Evolutionary conservation across 2,888 invertebrate genomes (phyloP), one percentile per base, ranked within the genome.

Genomic region (Patella ulyssiponensis): DNA sequence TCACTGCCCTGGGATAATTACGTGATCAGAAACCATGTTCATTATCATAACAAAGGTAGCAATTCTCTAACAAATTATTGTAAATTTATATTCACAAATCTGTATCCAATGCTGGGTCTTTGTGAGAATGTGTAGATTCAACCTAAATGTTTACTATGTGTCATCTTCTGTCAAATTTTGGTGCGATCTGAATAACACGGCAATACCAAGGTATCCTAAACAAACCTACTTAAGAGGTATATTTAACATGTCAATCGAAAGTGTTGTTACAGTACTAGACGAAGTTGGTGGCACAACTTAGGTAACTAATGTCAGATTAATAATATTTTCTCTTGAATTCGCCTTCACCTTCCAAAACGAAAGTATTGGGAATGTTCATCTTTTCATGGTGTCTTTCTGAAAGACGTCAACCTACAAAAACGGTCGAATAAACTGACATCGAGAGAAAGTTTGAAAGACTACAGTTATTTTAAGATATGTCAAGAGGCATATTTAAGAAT

Each of bases 301-400:
- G 58, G 58, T 58, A 58, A 58, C 58, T 58, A 17, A 58, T 58
- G n/a, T 58, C n/a, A 58, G 58, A 58, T n/a, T 58, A 20, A n/a
- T 58, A 20, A 15, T 58, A 58, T 58, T 58, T 58, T 58, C 58
- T 58, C 58, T 58, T 17, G 58, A 20, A 17, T 58, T 58, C 58
- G 58, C 58, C 9, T 58, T 58, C 20, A 17, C 20, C n/a, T 58
- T 58, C 20, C 20, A 58, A 17, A 20, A n/a, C 20, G 58, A 58
- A 58, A 58, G 20, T 20, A 58, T 58, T 58, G 58, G 58, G 5
- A 58, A 58, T 58, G 58, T 58, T 58, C 5, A 58, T 17, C 58
- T n/a, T n/a, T 58, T 58, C 20, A n/a, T 58, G 58, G n/a, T n/a
- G 20, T 58, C 58, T 58, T 17, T 58, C n/a, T 58, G n/a, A 58